Base-by-base conservation (phyloP, 2,888 invertebrate genomes). In the Peribatodes rhomboidaria region DNA sequence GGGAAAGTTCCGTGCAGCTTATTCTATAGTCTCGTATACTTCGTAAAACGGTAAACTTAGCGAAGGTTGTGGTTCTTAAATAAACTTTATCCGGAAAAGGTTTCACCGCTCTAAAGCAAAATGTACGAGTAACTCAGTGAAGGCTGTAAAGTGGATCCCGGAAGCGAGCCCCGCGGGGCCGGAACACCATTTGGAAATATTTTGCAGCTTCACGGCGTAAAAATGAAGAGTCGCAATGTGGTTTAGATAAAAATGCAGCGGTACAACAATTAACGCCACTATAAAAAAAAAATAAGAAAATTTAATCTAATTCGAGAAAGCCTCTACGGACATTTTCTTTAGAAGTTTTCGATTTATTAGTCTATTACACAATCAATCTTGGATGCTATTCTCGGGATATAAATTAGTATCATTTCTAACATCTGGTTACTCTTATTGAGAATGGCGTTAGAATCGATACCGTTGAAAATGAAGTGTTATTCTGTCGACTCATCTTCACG, bases 61-160 rank as follows among this genome's bases (percentile, higher is more conserved):
- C 27, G 9, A n/a, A 47, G 1, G 4, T 14, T 1, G 10, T 14
- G 8, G n/a, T n/a, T 47, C 9, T 27, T 22, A n/a, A 14, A 8
- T 47, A 27, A 47, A 47, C 47, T 47, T 13, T 47, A 47, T 14
- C 27, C 13, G 27, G 6, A 14, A 16, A 27, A 47, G 27, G 44
- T 22, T 41, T 16, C 11, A 11, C 3, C 35, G 11, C 8, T 18
- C 3, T 11, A 13, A 31, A 31, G 10, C 49, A 11, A 31, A 33
- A 31, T 33, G 16, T 18, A 35, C 11, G 35, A 11, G 27, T 41
- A 44, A 27, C 47, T 47, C 16, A 18, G 33, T 11, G 13, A 16
- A 49, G 47, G 47, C 31, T 31, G 49, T 16, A 33, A 13, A 33
- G 33, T 11, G 18, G 13, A 16, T 33, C 49, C 11, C 31, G 49